These are phyloP conservation scores for Spinus olivaceus DNA, from an alignment of 2,797 vertebrate genomes.

Conservation along the genomic window DNA sequence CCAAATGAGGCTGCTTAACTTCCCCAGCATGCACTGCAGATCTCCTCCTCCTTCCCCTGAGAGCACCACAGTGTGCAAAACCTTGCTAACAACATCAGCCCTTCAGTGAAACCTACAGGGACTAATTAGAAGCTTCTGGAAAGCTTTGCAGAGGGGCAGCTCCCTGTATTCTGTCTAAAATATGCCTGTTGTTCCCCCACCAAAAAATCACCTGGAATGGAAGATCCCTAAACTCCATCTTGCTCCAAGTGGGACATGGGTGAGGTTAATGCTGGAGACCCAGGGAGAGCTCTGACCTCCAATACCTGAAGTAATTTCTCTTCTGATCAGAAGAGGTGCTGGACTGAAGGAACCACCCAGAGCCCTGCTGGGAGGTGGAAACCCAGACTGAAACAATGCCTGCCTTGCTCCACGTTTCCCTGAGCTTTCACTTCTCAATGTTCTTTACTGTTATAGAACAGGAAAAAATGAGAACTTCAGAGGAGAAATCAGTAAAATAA, in stretches of 20 bases:
- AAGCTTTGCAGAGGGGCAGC: neutral
- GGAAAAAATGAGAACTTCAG: neutral
- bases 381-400: neutral
- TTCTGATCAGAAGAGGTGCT: neutral
- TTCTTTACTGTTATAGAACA: neutral
- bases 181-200: accelerated
- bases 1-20: neutral
- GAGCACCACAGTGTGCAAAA: neutral
- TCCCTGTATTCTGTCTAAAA: neutral
- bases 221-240: neutral
- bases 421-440: neutral
- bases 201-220: neutral
- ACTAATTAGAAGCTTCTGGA: neutral
- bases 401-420: neutral
- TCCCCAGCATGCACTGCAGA: neutral
- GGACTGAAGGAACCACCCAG: neutral
- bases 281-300: neutral
- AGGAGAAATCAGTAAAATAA: neutral
- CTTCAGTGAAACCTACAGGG: neutral
- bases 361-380: neutral
- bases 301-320: neutral
- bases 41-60: neutral
- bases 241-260: neutral
- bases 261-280: neutral
- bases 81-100: neutral